A percentile compares a stretch with the other conserved stretches of the same genome.
phyloP scores from a whole-genome alignment of 2,797 vertebrate genomes.

The Amazona finschi region DNA sequence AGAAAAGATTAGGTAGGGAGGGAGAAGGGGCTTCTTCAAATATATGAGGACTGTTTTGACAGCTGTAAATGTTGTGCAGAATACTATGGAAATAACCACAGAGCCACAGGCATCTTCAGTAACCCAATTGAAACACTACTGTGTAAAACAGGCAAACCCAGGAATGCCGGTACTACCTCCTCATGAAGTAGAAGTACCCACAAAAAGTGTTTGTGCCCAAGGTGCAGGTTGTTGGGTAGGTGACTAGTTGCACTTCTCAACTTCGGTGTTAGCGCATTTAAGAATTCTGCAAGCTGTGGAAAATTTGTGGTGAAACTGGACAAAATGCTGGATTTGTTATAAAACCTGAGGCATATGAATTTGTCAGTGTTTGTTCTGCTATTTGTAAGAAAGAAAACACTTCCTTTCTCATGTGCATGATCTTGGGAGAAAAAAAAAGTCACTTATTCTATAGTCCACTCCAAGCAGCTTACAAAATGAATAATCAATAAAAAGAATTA shows the following conservation, averaged over 20 bases:
- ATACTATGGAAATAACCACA: background rate
- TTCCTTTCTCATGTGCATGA: background rate
- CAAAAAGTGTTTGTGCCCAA: background rate
- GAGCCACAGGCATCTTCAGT: background rate
- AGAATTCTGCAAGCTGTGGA: background rate
- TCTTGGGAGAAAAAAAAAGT: fast-evolving
- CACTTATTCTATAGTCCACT: background rate
- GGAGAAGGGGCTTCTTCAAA: background rate
- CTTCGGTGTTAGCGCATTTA: background rate
- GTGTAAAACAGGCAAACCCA: background rate
- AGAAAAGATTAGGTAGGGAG: background rate
- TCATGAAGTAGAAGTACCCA: background rate
- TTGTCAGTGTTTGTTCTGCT: background rate
- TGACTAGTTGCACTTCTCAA: background rate
- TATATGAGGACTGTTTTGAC: background rate
- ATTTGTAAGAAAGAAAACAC: background rate
- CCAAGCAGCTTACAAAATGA: background rate
- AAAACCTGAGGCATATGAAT: background rate
- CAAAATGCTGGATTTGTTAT: background rate
- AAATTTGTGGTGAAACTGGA: background rate
- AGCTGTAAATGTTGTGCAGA: background rate
- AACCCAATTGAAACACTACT: background rate
- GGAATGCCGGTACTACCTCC: background rate
- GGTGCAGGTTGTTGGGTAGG: background rate
- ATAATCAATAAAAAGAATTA: background rate